Percentiles rank a stretch among this genome's conserved stretches.
Conservation (phyloP, 1,140 invertebrate species). For the Macrobrachium nipponense region DNA sequence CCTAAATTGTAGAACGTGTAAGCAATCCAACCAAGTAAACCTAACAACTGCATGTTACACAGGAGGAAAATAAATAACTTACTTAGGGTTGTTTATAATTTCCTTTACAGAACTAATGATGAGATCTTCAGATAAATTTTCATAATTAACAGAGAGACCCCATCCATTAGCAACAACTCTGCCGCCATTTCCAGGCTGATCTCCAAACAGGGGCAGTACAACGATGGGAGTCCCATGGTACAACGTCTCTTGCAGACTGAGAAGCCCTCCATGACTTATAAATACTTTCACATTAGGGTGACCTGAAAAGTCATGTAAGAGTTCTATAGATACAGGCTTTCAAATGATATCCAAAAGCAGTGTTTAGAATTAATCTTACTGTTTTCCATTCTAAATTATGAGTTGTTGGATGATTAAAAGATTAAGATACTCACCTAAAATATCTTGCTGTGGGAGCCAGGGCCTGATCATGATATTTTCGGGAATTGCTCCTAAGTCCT, state of each 20-base stretch:
- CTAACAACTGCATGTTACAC: no score
- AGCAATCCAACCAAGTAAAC: no score
- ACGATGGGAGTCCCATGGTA: slow-evolving; percentile 80
- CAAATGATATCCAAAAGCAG: neutral
- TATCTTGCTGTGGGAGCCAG: slow-evolving; percentile 50
- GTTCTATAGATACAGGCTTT: slow-evolving; percentile 71
- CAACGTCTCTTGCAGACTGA: slow-evolving; percentile 77
- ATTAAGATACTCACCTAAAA: slow-evolving; percentile 16
- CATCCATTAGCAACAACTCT: neutral
- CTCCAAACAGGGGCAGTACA: slow-evolving; percentile 79
- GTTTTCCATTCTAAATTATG: no score
- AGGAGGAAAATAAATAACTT: neutral
- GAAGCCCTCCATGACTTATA: slow-evolving; percentile 40
- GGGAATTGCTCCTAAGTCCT: neutral
- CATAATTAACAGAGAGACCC: neutral
- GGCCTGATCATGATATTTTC: neutral
- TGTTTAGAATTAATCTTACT: neutral
- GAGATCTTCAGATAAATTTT: neutral
- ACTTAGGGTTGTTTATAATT: slow-evolving; percentile 1
- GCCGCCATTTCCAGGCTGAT: slow-evolving; percentile 71
- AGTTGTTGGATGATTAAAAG: no score
- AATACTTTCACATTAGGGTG: slow-evolving; percentile 73
- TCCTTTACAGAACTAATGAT: neutral
- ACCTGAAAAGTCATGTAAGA: slow-evolving; percentile 71
- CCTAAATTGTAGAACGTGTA: no score